These are phyloP conservation scores for Murina feae DNA, from an alignment of 2,113 vertebrate genomes.

Conservation along the genomic window DNA sequence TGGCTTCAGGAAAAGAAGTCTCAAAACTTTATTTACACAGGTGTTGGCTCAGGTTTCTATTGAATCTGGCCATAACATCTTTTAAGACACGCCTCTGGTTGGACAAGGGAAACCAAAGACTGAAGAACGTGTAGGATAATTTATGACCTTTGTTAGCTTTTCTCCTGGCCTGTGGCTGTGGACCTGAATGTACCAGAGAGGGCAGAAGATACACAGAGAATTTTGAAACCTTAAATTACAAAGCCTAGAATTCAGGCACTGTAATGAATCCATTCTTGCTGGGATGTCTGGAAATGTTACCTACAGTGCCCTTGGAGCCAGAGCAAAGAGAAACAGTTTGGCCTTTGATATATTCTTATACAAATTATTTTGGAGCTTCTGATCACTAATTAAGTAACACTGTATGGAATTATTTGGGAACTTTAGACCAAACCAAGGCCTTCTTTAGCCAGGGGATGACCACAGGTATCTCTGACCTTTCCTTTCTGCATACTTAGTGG, in stretches of 20 bases:
- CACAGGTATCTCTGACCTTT: background rate
- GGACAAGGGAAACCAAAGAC: conserved; percentile 40
- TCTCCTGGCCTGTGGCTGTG: background rate
- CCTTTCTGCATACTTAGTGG: background rate
- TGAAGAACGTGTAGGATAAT: conserved; percentile 28
- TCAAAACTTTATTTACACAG: conserved; percentile 72
- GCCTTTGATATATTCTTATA: background rate
- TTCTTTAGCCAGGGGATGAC: background rate
- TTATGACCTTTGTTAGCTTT: conserved; percentile 45
- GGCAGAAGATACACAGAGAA: background rate
- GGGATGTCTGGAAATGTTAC: background rate
- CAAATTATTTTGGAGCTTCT: background rate
- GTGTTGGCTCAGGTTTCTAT: conserved; percentile 64
- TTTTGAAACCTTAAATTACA: conserved; percentile 19
- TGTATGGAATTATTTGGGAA: background rate
- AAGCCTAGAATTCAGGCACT: background rate
- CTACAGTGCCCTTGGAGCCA: background rate
- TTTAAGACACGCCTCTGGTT: conserved; percentile 37
- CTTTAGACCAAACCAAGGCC: background rate
- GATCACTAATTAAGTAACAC: conserved; percentile 31
- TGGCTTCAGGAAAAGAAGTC: conserved; percentile 56
- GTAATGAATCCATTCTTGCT: background rate
- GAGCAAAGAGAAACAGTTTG: background rate
- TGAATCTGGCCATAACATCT: conserved; percentile 58
- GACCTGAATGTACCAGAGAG: conserved; percentile 7